Percentiles rank a stretch among this genome's conserved stretches.
These are phyloP conservation scores for Cephus sareptanus DNA, from an alignment of 2,888 invertebrate genomes.

Conservation along the genomic window DNA sequence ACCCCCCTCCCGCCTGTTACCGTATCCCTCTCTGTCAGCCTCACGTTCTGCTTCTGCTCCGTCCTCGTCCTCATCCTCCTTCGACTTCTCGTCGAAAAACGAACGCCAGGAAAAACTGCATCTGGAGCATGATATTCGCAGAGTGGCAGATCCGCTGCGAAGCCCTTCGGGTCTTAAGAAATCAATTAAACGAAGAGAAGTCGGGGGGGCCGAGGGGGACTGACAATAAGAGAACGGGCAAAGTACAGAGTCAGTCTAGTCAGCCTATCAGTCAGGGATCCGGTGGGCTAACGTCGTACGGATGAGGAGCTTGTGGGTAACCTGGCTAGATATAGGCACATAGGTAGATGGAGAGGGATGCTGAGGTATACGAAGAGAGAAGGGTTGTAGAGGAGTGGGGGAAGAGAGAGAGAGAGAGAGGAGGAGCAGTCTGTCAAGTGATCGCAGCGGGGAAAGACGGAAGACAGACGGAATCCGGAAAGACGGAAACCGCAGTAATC, in stretches of 20 bases:
- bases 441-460: slow-evolving; percentile 56
- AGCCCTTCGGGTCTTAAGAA: slow-evolving; percentile 62
- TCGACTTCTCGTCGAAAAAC: slow-evolving; percentile 10
- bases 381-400: background rate
- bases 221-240: slow-evolving; percentile 2
- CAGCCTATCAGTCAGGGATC: background rate
- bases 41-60: slow-evolving; percentile 19
- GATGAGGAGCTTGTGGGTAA: background rate
- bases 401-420: slow-evolving; percentile 24
- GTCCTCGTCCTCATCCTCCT: slow-evolving; percentile 16
- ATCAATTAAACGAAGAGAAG: slow-evolving; percentile 51
- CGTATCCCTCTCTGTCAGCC: slow-evolving; percentile 8
- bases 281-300: background rate
- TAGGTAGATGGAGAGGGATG: slow-evolving; percentile 20
- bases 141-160: slow-evolving; percentile 32
- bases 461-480: slow-evolving; percentile 49
- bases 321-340: background rate
- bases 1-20: slow-evolving; percentile 22
- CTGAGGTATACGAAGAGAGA: slow-evolving; percentile 20
- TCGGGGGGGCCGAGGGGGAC: slow-evolving; percentile 22
- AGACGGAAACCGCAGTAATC: slow-evolving; percentile 62
- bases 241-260: background rate
- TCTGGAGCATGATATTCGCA: slow-evolving; percentile 16
- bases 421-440: slow-evolving; percentile 51
- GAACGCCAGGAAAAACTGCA: slow-evolving; percentile 27